Evolutionary conservation across 2,797 vertebrate genomes (phyloP).

Genomic region (Phyllotis vaccarum): DNA sequence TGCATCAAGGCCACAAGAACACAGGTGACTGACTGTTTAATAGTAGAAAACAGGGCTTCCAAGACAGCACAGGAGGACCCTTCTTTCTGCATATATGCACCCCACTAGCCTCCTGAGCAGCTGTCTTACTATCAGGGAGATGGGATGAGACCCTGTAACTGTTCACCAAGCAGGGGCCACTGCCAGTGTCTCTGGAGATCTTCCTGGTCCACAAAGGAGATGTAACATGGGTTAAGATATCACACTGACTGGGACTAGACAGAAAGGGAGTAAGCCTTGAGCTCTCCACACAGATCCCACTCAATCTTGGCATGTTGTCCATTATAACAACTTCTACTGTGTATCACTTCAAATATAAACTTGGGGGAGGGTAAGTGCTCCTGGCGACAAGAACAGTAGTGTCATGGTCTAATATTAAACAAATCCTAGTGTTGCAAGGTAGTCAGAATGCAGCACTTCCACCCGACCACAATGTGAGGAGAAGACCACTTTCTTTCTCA

Average conservation of each 20-base stretch:
- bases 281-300: fast-evolving
- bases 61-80: not conserved
- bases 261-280: not conserved
- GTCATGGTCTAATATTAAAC: not conserved
- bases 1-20: fast-evolving
- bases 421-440: no score
- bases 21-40: not conserved
- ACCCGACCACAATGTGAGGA: not conserved
- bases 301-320: fast-evolving
- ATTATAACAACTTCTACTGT: not conserved
- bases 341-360: not conserved
- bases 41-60: fast-evolving
- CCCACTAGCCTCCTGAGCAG: not conserved
- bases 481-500: fast-evolving
- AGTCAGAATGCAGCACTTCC: not conserved
- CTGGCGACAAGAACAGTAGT: not conserved
- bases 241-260: not conserved
- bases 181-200: not conserved
- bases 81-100: not conserved
- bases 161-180: not conserved
- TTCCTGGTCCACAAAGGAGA: not conserved
- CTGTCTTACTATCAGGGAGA: not conserved
- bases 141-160: not conserved
- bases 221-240: not conserved
- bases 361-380: not conserved